phyloP scores from a whole-genome alignment of 2,797 vertebrate genomes.

The Alcedo quadribrachys region DNA sequence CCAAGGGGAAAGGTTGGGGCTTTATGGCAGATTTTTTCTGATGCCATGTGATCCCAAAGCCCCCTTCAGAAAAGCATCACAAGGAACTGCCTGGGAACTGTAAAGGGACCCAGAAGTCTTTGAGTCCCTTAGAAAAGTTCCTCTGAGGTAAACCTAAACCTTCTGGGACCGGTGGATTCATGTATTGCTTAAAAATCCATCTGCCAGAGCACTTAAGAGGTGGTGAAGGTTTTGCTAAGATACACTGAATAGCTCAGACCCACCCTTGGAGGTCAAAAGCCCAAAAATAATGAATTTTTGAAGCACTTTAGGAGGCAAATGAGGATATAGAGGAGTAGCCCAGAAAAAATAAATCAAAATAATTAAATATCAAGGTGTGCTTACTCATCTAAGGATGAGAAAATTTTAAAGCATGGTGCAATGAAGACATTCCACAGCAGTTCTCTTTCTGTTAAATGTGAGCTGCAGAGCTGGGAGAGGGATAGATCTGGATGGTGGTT shows the following conservation, averaged over 20 bases:
- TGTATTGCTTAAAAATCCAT: not conserved
- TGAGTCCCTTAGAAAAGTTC: not conserved
- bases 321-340: not conserved
- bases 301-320: not conserved
- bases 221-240: not conserved
- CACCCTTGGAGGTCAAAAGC: not conserved
- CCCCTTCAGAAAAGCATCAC: slow-evolving; percentile 5
- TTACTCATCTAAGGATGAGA: not conserved
- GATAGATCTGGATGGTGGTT: rapidly evolving
- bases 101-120: not conserved
- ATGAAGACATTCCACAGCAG: not conserved
- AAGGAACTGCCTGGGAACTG: not conserved
- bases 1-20: slow-evolving; percentile 76
- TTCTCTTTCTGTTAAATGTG: not conserved
- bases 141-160: not conserved
- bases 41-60: slow-evolving; percentile 79
- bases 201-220: not conserved
- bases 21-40: slow-evolving; percentile 71
- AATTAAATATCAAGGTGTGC: not conserved
- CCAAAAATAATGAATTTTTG: not conserved
- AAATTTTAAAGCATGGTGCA: not conserved
- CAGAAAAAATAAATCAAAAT: not conserved
- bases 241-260: not conserved
- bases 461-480: not conserved
- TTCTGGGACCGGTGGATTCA: not conserved